Evolutionary conservation across 2,113 vertebrate species (phyloP), one percentile per base, ranked within the genome.

Genomic region (Helogale parvula): DNA sequence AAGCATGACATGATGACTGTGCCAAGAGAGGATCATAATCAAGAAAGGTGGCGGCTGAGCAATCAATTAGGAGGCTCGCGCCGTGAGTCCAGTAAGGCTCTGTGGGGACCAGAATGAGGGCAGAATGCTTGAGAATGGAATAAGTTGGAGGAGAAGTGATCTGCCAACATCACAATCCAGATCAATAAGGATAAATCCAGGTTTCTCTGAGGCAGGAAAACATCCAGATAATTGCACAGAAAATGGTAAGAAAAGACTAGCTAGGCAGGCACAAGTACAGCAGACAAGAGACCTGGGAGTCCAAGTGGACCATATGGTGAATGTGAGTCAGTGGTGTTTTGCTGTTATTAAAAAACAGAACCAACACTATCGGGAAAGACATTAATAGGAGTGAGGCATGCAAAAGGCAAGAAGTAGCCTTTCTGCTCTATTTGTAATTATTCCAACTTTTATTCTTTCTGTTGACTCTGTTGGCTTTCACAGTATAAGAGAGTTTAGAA

Each of bases 241-340:
- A 79, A 93, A 66, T 45, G 77, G n/a, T 94, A 88, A 97, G 97
- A 98, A 98, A 97, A 97, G 98, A 96, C 97, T 96, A 96, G 94
- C 90, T 33, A 96, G 98, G 96, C 97, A 97, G 97, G 96, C 98
- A 97, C 94, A 95, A 98, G 97, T 96, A 94, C 97, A 97, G 63
- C 97, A 97, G 87, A 95, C 50, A 97, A 14, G 88, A 82, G 95
- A 97, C 97, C 97, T 94, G 68, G 89, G 93, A 92, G 94, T 97
- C 97, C 97, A 97, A 89, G 92, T 84, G 91, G 88, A 97, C 94
- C 97, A 98, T 98, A 97, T 98, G 98, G 96, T 87, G 79, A 90
- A 45, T 97, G 38, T 98, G 97, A 98, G 86, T 98, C 98, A 98
- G 91, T 96, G 89, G 85, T 91, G 94, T 94, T 97, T 83, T 94